Percentiles rank a stretch among this genome's conserved stretches.
Conservation (phyloP, 2,888 invertebrate genomes). For the Megastigmus dorsalis region DNA sequence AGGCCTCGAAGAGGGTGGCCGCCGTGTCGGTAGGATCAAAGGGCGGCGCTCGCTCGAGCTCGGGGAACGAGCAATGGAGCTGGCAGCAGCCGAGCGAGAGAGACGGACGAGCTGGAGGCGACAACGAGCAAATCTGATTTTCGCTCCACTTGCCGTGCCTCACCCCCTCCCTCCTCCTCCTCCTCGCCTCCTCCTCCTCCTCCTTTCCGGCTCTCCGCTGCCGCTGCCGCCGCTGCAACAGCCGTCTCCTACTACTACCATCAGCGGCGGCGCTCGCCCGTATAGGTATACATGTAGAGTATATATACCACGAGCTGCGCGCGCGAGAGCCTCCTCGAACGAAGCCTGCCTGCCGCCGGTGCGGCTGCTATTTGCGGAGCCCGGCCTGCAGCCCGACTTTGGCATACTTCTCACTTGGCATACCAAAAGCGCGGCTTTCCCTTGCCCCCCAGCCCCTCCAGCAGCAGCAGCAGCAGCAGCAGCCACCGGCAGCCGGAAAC, state of each 20-base stretch:
- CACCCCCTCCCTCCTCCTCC: slow-evolving; percentile 54
- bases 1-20: slow-evolving; percentile 67
- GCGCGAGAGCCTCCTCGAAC: no score
- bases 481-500: no score
- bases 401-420: slow-evolving; percentile 66
- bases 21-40: slow-evolving; percentile 72
- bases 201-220: slow-evolving; percentile 42
- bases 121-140: slow-evolving; percentile 74
- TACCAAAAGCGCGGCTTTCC: slow-evolving; percentile 57
- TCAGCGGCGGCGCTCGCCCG: no score
- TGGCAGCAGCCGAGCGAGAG: not conserved
- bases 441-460: not conserved
- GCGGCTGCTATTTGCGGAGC: slow-evolving; percentile 2
- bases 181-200: slow-evolving; percentile 55
- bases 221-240: no score
- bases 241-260: no score
- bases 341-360: no score
- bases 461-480: not conserved
- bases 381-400: slow-evolving; percentile 67
- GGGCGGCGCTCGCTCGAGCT: slow-evolving; percentile 70
- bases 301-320: no score
- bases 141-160: slow-evolving; percentile 67
- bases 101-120: slow-evolving; percentile 64
- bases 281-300: no score
- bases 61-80: slow-evolving; percentile 51